These are phyloP conservation scores for Hippocampus mohnikei DNA, from an alignment of 2,113 vertebrate species.

Conservation along the genomic window DNA sequence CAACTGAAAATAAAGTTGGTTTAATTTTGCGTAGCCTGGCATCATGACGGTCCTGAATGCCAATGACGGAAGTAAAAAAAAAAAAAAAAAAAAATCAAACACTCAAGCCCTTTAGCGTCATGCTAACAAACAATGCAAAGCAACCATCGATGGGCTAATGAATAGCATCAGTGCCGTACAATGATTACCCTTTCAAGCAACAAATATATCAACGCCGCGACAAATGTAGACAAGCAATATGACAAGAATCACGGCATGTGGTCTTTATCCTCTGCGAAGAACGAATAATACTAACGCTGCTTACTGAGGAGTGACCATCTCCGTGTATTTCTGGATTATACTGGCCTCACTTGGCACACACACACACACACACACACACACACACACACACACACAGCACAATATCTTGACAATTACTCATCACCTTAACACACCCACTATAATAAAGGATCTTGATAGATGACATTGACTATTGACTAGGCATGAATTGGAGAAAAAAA, in stretches of 20 bases:
- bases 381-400: no score
- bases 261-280: neutral
- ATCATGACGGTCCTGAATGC: neutral
- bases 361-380: no score
- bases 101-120: neutral
- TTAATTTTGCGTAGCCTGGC: neutral
- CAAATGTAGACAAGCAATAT: neutral
- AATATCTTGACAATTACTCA: no score
- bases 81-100: no score
- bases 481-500: no score
- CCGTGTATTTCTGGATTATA: no score
- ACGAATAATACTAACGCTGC: neutral
- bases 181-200: neutral
- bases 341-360: no score
- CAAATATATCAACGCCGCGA: neutral
- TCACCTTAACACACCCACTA: no score
- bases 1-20: neutral
- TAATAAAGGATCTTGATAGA: no score
- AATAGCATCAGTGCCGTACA: neutral
- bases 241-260: neutral
- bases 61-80: neutral
- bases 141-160: neutral
- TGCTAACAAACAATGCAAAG: neutral
- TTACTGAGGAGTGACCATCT: neutral
- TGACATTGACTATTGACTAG: no score